Evolutionary conservation across 2,888 invertebrate genomes (phyloP), one percentile per base, ranked within the genome.

Genomic region (Zonitis immaculata): DNA sequence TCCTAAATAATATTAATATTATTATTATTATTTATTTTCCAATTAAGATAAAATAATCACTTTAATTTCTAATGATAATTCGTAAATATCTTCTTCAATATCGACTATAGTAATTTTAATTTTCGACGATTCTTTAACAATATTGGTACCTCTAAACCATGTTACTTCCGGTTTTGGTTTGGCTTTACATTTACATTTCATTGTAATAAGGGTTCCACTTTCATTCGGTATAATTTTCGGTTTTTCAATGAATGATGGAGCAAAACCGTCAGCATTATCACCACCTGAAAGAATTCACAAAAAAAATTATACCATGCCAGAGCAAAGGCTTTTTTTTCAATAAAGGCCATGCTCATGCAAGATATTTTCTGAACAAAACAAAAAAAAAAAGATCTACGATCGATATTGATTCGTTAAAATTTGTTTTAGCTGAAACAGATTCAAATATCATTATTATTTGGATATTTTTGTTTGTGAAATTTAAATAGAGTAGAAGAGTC

Each of bases 171-270:
- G 96, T 76, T 90, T 93, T 61, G 97, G 95, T 78, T 92, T 92
- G 43, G 96, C 95, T 77, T 90, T 91, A 77, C 93, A 93, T 73
- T 90, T 89, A 80, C 97, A 97, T 78, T 95, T 92, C 92, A 98
- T 95, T 58, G 94, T 90, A 70, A 98, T 95, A 69, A 96, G 85
- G 65, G 96, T 95, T 68, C 96, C 97, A 73, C 89, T 92, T 77
- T 95, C 95, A 79, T 96, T 95, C 74, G 98, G 98, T 81, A 97
- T 95, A 79, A 99, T 99, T 79, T 92, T 88, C 62, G 99, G 99
- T 82, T 98, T 98, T 80, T 96, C 96, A 73, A 95, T 87, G 79
- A 99, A 98, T 57, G 95, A 92, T 63, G 98, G 98, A 67, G 95
- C 92, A 79, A 91, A 92, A 74, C 94, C 95, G 73, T 88, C 89